Conservation (phyloP, 2,113 vertebrate genomes). For the Phalacrocorax carbo region DNA sequence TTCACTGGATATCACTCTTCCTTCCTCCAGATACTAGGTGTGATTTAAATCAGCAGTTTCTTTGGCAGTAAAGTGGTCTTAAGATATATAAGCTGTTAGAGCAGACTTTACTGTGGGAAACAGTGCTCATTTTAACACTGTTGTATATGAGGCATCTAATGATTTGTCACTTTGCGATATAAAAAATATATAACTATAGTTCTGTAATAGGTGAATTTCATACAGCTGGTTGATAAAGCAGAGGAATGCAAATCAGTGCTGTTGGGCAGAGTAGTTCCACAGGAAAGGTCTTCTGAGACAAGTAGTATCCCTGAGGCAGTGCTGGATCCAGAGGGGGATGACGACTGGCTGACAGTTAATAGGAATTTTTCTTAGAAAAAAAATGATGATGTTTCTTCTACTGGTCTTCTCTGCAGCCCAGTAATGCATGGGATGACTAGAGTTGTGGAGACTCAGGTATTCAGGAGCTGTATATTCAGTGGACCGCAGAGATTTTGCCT, state of each 20-base stretch:
- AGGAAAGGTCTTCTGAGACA: neutral
- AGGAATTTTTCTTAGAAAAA: neutral
- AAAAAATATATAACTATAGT: neutral
- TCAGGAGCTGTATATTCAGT: neutral
- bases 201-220: neutral
- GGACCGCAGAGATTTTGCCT: neutral
- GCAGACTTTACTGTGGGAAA: neutral
- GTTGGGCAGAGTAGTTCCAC: neutral
- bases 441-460: neutral
- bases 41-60: neutral
- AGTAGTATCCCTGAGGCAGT: neutral
- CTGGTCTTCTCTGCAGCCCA: neutral
- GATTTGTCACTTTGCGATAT: neutral
- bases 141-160: neutral
- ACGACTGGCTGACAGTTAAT: neutral
- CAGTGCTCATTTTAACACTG: neutral
- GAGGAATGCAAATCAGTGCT: neutral
- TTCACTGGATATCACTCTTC: neutral
- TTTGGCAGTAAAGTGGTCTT: neutral
- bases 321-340: neutral
- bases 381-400: neutral
- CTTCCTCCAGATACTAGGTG: neutral
- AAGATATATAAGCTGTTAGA: neutral
- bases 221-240: neutral
- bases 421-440: neutral